Percentiles rank a stretch among this genome's conserved stretches.
These are phyloP conservation scores for Clarias platycephalus DNA, from an alignment of 2,797 vertebrate species.

Conservation along the genomic window DNA sequence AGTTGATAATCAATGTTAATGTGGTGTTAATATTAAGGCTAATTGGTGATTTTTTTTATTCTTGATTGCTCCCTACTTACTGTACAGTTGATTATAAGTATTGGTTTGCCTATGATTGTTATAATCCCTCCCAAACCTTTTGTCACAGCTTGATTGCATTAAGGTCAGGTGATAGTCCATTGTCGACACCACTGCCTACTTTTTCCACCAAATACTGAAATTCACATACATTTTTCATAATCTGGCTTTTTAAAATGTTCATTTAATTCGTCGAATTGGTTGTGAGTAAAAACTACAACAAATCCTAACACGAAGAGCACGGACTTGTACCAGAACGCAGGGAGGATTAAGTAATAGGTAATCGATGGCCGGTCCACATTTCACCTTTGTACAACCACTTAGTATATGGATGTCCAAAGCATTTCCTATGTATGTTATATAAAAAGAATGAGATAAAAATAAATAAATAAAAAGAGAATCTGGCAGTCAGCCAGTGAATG, in stretches of 20 bases:
- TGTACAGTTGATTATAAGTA: not conserved
- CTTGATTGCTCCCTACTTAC: not conserved
- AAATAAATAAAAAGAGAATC: too few species aligned
- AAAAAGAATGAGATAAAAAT: too few species aligned
- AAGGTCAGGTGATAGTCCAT: not conserved
- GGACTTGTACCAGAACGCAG: not conserved
- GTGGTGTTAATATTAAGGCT: too few species aligned
- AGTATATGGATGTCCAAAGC: too few species aligned
- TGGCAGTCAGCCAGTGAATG: slow-evolving; percentile 2
- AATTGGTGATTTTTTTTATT: not conserved
- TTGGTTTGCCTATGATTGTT: not conserved
- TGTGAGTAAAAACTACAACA: not conserved
- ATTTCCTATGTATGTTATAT: too few species aligned
- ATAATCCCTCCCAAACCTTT: not conserved
- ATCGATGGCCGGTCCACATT: not conserved
- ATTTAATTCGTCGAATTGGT: too few species aligned
- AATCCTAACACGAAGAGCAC: not conserved
- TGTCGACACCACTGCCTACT: too few species aligned
- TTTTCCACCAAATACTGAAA: not conserved
- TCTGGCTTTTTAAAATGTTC: not conserved
- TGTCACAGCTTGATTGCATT: too few species aligned
- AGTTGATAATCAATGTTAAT: too few species aligned
- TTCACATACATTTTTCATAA: not conserved
- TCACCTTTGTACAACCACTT: too few species aligned
- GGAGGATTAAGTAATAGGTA: not conserved